Base-by-base conservation (phyloP, 2,113 vertebrate species). In the Gobio gobio region DNA sequence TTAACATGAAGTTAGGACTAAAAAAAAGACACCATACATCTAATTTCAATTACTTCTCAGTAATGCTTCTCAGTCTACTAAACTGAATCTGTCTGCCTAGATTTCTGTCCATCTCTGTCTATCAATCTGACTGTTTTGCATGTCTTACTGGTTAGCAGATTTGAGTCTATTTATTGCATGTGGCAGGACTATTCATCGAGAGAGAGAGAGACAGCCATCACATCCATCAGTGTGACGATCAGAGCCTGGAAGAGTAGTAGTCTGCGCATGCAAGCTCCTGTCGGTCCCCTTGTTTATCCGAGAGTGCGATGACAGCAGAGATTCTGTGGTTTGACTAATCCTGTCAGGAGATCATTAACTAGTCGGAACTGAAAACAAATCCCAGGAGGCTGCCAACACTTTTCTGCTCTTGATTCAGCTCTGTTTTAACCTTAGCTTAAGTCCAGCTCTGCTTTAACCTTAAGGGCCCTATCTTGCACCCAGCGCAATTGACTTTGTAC, bases 251-350 rank as follows among this genome's bases (percentile, higher is more conserved):
- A 81, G 40, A 81, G 61, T 51, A 54, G 61, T 14, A 26, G 40
- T 47, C 40, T 6, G 49, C 18, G 4, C 40, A 47, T 14, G 66
- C 45, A 22, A 64, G 45, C 79, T 81, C 79, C 26, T 51, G 79
- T n/a, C 18, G 26, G 24, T 20, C 43, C n/a, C 9, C 63, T 66
- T 66, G 61, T 68, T 81, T 81, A 68, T 81, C 45, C 10, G 24
- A 68, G 16, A 68, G 59, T 13, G 43, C 20, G 63, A 81, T 81
- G 79, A 81, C 61, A 54, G 63, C 79, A 10, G 43, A 68, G 45
- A 68, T 68, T 81, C 45, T n/a, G 16, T 33, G 13, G 59, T n/a
- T 81, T 81, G 79, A 81, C 78, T 51, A 66, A 81, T 68, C 79
- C 79, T 51, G 45, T 22, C 79, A 68, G 8, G 61, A 68, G 79